phyloP scores from a whole-genome alignment of 2,797 vertebrate species.

The Avahi laniger region DNA sequence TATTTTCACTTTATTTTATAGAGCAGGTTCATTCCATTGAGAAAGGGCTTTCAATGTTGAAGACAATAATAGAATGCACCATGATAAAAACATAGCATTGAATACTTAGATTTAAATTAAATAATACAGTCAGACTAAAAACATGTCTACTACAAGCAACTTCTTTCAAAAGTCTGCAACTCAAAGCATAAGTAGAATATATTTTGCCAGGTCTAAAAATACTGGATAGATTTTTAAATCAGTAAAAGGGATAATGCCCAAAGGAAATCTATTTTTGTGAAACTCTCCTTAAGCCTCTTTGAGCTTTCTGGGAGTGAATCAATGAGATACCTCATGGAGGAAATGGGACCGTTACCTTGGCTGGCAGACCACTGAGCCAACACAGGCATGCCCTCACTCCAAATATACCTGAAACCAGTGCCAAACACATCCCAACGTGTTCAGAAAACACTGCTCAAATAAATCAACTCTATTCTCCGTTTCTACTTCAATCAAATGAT shows the following conservation, averaged over 20 bases:
- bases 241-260: not conserved
- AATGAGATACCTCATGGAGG: not conserved
- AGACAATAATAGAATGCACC: not conserved
- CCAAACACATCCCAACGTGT: no score
- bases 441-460: no score
- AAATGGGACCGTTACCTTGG: not conserved
- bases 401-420: not conserved
- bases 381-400: not conserved
- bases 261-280: conserved; percentile 22
- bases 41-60: not conserved
- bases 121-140: conserved; percentile 2
- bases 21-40: not conserved
- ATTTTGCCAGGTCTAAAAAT: not conserved
- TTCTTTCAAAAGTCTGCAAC: conserved; percentile 11
- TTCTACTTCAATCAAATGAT: no score
- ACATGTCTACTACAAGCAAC: not conserved
- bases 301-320: not conserved
- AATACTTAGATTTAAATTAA: conserved; percentile 24
- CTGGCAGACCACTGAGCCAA: not conserved
- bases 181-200: not conserved
- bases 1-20: conserved; percentile 34
- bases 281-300: not conserved
- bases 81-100: conserved; percentile 24
- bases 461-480: no score
- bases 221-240: conserved; percentile 9